These are phyloP conservation scores for Phodopus roborovskii DNA, from an alignment of 2,113 vertebrate species.

Conservation along the genomic window DNA sequence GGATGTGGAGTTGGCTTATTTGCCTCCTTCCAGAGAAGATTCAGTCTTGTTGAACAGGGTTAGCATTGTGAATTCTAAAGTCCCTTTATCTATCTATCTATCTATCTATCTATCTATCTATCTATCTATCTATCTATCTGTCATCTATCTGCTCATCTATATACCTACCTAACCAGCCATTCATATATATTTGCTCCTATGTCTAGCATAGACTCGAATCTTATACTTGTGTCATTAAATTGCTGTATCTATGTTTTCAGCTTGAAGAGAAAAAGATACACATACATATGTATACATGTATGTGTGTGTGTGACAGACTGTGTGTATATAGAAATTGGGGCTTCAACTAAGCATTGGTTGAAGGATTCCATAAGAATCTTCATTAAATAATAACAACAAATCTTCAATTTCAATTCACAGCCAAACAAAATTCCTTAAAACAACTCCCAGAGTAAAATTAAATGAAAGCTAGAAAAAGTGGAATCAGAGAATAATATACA, in stretches of 20 bases:
- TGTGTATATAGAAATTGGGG: neutral
- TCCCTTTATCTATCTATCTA: neutral
- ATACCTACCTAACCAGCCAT: neutral
- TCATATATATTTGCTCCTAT: neutral
- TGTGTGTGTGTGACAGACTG: neutral
- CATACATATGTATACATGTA: neutral
- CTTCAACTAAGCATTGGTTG: neutral
- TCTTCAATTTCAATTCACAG: slow-evolving; percentile 35
- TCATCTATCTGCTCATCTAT: too few relatives aligned
- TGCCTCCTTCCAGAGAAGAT: neutral
- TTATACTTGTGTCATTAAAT: slow-evolving; percentile 9
- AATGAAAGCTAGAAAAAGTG: neutral
- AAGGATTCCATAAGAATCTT: neutral
- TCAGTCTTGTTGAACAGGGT: neutral
- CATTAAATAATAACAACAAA: slow-evolving; percentile 47
- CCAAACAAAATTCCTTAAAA: slow-evolving; percentile 13
- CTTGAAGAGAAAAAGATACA: neutral
- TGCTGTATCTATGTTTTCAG: neutral
- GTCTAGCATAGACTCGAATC: neutral
- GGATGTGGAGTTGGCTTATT: neutral
- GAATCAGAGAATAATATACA: neutral
- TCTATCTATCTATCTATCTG: neutral
- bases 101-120: too few relatives aligned
- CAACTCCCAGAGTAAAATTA: neutral
- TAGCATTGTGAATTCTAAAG: neutral